Percentiles rank a stretch among this genome's conserved stretches.
These are phyloP conservation scores for Cenopis cana DNA, from an alignment of 2,888 invertebrate genomes.

Conservation along the genomic window DNA sequence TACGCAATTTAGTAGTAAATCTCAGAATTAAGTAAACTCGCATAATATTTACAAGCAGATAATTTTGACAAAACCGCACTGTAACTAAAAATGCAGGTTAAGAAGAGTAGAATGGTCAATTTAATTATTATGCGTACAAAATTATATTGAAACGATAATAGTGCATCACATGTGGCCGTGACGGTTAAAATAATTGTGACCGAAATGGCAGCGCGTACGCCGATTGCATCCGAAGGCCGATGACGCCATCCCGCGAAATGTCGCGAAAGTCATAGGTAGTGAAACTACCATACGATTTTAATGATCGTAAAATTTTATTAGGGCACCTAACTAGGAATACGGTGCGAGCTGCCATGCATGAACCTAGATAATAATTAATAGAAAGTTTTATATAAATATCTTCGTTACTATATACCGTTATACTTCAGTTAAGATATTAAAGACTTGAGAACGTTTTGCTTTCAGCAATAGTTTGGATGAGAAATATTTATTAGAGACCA, in stretches of 20 bases:
- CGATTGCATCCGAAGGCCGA: slow-evolving; percentile 62
- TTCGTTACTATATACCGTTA: background rate
- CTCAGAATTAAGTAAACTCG: background rate
- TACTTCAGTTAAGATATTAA: background rate
- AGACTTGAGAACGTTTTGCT: too few relatives aligned
- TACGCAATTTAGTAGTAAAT: too few relatives aligned
- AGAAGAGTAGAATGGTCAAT: background rate
- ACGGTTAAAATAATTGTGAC: slow-evolving; percentile 50
- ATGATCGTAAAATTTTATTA: slow-evolving; percentile 32
- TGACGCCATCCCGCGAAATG: slow-evolving; percentile 67
- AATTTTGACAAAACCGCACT: background rate
- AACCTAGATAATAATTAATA: background rate
- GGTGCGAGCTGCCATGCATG: background rate
- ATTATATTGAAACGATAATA: slow-evolving; percentile 12
- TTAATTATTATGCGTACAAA: background rate
- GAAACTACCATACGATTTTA: slow-evolving; percentile 30
- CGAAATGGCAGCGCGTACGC: slow-evolving; percentile 58
- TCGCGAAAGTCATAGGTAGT: slow-evolving; percentile 56
- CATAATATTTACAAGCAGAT: background rate
- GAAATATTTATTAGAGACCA: too few relatives aligned
- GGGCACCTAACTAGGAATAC: slow-evolving; percentile 10
- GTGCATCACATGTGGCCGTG: slow-evolving; percentile 23
- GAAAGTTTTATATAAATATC: slow-evolving; percentile 13
- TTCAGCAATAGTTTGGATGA: too few relatives aligned
- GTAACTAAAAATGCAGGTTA: background rate